A percentile compares a stretch with the other conserved stretches of the same genome.
These are phyloP conservation scores for Capromys pilorides DNA, from an alignment of 2,797 vertebrate species.

Conservation along the genomic window DNA sequence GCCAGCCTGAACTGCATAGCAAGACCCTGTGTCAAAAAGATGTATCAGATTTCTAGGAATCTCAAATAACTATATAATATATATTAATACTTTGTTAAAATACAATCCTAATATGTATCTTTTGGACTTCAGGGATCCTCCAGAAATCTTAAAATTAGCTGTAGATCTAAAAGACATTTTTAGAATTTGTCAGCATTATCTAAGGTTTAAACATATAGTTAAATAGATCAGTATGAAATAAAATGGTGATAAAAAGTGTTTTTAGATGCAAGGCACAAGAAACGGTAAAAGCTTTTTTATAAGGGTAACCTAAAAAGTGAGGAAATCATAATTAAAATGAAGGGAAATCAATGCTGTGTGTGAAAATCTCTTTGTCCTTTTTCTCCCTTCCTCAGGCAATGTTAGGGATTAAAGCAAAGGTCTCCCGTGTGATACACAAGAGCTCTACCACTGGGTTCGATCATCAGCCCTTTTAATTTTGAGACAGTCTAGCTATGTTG, in stretches of 20 bases:
- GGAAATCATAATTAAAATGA: not conserved
- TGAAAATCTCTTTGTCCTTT: too few species aligned
- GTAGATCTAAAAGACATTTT: not conserved
- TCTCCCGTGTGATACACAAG: too few species aligned
- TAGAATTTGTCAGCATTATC: not conserved
- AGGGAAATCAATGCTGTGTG: not conserved
- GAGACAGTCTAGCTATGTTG: too few species aligned
- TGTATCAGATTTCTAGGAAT: not conserved
- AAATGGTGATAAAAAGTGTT: not conserved
- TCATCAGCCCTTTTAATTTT: too few species aligned
- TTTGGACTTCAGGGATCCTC: not conserved
- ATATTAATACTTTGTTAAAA: not conserved
- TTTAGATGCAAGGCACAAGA: not conserved
- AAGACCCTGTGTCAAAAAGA: not conserved
- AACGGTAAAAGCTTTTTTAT: not conserved
- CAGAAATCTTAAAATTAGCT: not conserved
- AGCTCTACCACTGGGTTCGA: too few species aligned
- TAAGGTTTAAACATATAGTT: not conserved
- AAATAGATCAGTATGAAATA: not conserved
- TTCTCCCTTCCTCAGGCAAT: too few species aligned
- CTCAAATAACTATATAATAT: not conserved
- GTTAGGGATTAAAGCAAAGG: too few species aligned
- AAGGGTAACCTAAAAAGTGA: not conserved
- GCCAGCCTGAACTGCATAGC: too few species aligned
- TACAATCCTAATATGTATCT: not conserved